phyloP scores from a whole-genome alignment of 2,888 invertebrate species.

The Orchesella flavescens region DNA sequence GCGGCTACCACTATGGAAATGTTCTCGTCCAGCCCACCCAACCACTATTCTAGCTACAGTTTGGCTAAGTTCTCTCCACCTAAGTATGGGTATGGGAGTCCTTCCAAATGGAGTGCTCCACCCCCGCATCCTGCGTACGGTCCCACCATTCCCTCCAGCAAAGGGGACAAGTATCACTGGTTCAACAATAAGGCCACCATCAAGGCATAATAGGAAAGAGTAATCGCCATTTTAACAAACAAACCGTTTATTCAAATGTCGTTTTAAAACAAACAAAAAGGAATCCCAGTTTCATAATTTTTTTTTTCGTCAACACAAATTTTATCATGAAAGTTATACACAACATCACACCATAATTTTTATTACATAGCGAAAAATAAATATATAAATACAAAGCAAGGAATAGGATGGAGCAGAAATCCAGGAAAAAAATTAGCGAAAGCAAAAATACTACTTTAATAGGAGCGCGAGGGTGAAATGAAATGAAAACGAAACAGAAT shows the following conservation, averaged over 20 bases:
- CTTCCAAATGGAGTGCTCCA: slow-evolving; percentile 69
- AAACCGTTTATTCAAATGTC: not conserved
- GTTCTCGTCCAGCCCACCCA: slow-evolving; percentile 70
- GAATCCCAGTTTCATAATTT: not conserved
- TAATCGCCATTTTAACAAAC: slow-evolving; percentile 18
- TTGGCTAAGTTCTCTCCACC: slow-evolving; percentile 70
- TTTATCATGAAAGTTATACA: slow-evolving; percentile 5
- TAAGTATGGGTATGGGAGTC: slow-evolving; percentile 68
- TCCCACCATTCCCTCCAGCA: slow-evolving; percentile 64
- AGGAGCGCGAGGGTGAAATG: not conserved
- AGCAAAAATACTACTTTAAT: not conserved
- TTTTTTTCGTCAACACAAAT: slow-evolving; percentile 21
- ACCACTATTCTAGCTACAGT: slow-evolving; percentile 67
- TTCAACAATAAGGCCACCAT: slow-evolving; percentile 71
- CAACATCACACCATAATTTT: slow-evolving; percentile 11
- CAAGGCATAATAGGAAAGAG: slow-evolving; percentile 63
- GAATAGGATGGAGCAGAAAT: no score
- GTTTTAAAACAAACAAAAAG: no score
- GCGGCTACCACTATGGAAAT: slow-evolving; percentile 64
- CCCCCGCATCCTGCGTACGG: slow-evolving; percentile 64
- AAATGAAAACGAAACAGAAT: slow-evolving; percentile 3
- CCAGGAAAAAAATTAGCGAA: not conserved
- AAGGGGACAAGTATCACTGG: slow-evolving; percentile 71
- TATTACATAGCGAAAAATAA: slow-evolving; percentile 5
- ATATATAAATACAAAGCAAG: no score